Base-by-base conservation (phyloP, 2,888 invertebrate genomes). In the Auanema sp. region DNA sequence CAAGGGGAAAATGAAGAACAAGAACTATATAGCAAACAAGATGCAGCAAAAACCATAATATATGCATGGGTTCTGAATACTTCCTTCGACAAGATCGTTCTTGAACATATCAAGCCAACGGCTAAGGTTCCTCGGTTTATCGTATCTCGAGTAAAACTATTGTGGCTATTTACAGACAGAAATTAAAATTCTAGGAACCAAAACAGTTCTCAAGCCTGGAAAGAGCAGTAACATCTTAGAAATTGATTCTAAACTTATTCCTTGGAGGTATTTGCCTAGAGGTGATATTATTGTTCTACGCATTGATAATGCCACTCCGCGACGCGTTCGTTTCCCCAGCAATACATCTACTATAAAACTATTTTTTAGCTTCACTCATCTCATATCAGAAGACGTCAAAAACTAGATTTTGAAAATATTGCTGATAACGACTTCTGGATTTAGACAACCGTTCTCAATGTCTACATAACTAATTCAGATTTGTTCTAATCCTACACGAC, bases 31-130 rank as follows among this genome's bases (percentile, higher is more conserved):
- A 70, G 71, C 56, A 57, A 55, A 16, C 78, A 76, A 58, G 18
- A 60, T 25, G 65, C 72, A 41, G 44, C 58, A 6, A 60, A 75
- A 43, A 76, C 79, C 1, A 71, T 79, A 8, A 66, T 81, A 41
- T 81, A 80, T 65, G 81, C 81, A 0, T 81, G 78, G 71, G 57
- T 81, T 42, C 60, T 81, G 33, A 62, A 78, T 16, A 73, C 69
- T 5, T 62, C 67, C 3, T 57, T 53, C 2, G 66, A 66, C 8
- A 49, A 53, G 18, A 62, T 78, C 24, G 47, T 57, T 24, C 65
- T 81, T 16, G 54, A 65, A 40, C 72, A 74, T 14, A 69, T 81
- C 12, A 68, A 68, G 21, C 56, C 74, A 2, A 76, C 74, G 0
- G 66, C 63, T 4, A 63, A 76, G 64, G 79, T 80, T 52, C 21